Percentiles rank a stretch among this genome's conserved stretches.
Evolutionary conservation across 2,888 invertebrate genomes (phyloP).

Genomic region (Oeneis ivallda): DNA sequence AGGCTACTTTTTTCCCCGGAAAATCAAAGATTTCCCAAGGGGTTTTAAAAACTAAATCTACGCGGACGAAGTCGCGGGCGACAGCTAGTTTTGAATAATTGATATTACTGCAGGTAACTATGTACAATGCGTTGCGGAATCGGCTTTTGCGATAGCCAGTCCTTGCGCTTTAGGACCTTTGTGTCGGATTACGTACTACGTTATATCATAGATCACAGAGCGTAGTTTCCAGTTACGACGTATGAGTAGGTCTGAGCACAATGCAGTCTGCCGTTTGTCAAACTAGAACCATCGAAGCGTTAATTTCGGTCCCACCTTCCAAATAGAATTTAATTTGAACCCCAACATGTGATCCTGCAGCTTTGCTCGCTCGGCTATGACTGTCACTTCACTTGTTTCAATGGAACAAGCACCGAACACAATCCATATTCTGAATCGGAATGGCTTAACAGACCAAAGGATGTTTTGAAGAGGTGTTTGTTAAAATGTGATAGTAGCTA

Average conservation of each 20-base stretch:
- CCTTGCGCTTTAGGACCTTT: too few species aligned
- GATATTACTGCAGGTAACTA: too few species aligned
- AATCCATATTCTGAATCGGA: not conserved
- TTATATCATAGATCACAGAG: not conserved
- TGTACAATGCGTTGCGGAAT: too few species aligned
- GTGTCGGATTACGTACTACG: not conserved
- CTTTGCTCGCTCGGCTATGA: slow-evolving; percentile 4
- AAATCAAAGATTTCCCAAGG: too few species aligned
- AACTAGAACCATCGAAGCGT: not conserved
- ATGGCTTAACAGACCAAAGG: not conserved
- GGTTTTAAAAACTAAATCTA: too few species aligned
- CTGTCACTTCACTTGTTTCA: slow-evolving; percentile 6
- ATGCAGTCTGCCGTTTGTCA: slow-evolving; percentile 10
- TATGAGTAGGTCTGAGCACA: not conserved
- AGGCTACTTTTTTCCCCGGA: too few species aligned
- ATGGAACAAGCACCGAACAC: too few species aligned
- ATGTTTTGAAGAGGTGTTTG: not conserved
- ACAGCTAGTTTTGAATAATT: too few species aligned
- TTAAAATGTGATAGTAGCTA: too few species aligned
- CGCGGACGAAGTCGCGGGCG: too few species aligned
- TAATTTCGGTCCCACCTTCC: not conserved
- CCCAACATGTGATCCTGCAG: not conserved
- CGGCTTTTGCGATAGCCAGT: too few species aligned
- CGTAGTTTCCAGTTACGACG: not conserved
- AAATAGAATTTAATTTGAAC: slow-evolving; percentile 7